Evolutionary conservation across 2,888 invertebrate species (phyloP), one percentile per base, ranked within the genome.

Genomic region (Ypsolopha scabrella): DNA sequence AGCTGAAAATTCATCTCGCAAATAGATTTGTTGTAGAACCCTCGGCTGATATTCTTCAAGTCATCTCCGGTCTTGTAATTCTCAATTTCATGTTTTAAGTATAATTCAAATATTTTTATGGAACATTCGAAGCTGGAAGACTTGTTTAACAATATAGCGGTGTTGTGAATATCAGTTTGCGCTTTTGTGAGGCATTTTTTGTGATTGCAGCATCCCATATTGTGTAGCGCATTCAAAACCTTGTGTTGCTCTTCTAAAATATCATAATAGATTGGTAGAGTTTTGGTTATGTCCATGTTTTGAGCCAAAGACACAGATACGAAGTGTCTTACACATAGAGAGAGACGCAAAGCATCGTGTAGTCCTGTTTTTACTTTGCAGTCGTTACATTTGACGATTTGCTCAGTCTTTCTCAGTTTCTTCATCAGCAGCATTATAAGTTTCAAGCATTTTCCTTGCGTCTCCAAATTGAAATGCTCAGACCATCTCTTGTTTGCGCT

Each of bases 11-110:
- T 80, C 7, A 80, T 51, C 45, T 81, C 76, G 48, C 85, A 81
- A 46, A 86, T 86, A 52, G 80, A 72, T 39, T 80, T 82, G 37
- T 86, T 86, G 33, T 78, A 85, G 1, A 82, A 58, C 0, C 77
- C 82, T 54, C 83, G 57, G 6, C 75, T 67, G 0, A 82, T 60
- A 51, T 82, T 85, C 9, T 72, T 78, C 4, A 63, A 52, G 6
- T 78, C 75, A 0, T 55, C 53, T 3, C 63, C 63, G 4, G 53
- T 59, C 44, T 60, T 63, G 2, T 63, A 53, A 45, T 58, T 53
- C 33, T 48, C 53, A 7, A 83, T 58, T 47, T 83, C 83, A 47
- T 71, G 60, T 51, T 60, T 64, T 0, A 85, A 55, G 37, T 82
- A 85, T 1, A 75, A 51, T 10, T 79, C 62, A 24, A 86, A 85